These are phyloP conservation scores for Drosophila punjabiensis DNA, from an alignment of 1,140 invertebrate genomes.

Conservation along the genomic window DNA sequence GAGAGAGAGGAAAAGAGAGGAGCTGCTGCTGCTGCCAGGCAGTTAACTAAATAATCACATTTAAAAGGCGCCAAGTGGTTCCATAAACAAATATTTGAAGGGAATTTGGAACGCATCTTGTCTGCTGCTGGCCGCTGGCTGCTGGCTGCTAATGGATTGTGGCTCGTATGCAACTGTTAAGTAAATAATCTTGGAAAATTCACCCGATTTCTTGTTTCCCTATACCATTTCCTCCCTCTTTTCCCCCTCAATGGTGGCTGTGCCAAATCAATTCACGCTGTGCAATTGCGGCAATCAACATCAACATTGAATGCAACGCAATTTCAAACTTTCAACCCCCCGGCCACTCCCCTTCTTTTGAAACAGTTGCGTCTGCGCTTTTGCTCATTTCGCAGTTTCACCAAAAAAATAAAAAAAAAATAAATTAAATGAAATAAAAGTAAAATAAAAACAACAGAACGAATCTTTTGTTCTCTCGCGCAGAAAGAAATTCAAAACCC, in stretches of 20 bases:
- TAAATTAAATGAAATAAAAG: slow-evolving; percentile 5
- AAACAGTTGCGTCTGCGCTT: slow-evolving; percentile 77
- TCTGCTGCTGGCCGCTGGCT: slow-evolving; percentile 24
- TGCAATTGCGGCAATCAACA: slow-evolving; percentile 54
- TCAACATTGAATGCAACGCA: slow-evolving; percentile 39
- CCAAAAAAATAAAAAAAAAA: slow-evolving; percentile 9
- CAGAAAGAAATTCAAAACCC: slow-evolving; percentile 74
- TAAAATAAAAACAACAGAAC: slow-evolving; percentile 38
- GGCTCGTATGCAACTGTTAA: slow-evolving; percentile 51
- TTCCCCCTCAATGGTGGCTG: no score
- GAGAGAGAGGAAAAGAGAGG: slow-evolving; percentile 20
- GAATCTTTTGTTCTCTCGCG: slow-evolving; percentile 62
- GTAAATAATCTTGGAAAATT: slow-evolving; percentile 63
- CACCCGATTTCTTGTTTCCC: slow-evolving; percentile 6
- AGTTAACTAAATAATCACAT: slow-evolving; percentile 84
- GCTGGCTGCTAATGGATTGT: slow-evolving; percentile 49
- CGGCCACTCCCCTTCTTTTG: slow-evolving; percentile 12
- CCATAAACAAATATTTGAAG: slow-evolving; percentile 82
- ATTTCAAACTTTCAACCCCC: slow-evolving; percentile 30
- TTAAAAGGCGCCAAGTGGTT: slow-evolving; percentile 85
- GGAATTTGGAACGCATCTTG: slow-evolving; percentile 49
- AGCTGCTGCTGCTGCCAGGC: slow-evolving; percentile 26
- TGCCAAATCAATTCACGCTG: slow-evolving; percentile 77
- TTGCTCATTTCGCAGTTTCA: slow-evolving; percentile 70
- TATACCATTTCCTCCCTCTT: background rate